Conservation (phyloP, 2,888 invertebrate species). For the Sabellastarte sp. region DNA sequence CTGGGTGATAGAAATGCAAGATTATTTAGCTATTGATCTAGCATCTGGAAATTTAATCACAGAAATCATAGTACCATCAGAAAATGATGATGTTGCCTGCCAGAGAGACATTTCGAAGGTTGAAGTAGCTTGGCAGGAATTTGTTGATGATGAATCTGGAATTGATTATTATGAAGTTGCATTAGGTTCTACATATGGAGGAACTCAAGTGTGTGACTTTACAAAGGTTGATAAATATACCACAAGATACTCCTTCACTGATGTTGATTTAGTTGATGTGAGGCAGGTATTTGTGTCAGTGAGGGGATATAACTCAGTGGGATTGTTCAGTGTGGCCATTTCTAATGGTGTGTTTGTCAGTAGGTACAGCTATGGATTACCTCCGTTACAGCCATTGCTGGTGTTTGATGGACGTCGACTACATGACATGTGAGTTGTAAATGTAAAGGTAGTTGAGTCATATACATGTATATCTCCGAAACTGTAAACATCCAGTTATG, state of each 20-base stretch:
- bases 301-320: background rate
- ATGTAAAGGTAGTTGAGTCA: too few relatives aligned
- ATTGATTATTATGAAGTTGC: conserved; percentile 1
- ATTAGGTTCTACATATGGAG: background rate
- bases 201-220: background rate
- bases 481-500: too few relatives aligned
- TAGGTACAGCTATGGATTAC: background rate
- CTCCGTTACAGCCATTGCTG: background rate
- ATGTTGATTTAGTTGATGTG: background rate
- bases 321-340: background rate
- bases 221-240: background rate
- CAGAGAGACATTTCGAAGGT: background rate
- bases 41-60: too few relatives aligned
- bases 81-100: background rate
- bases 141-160: conserved; percentile 1
- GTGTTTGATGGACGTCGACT: background rate
- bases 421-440: conserved; percentile 1
- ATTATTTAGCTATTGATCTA: background rate
- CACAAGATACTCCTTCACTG: background rate
- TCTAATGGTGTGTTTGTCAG: conserved; percentile 1
- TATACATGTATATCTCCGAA: too few relatives aligned
- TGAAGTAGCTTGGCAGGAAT: background rate
- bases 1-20: background rate
- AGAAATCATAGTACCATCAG: too few relatives aligned
- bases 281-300: background rate